A percentile compares a stretch with the other conserved stretches of the same genome.
These are phyloP conservation scores for Morus bassanus DNA, from an alignment of 2,797 vertebrate species.

Conservation along the genomic window DNA sequence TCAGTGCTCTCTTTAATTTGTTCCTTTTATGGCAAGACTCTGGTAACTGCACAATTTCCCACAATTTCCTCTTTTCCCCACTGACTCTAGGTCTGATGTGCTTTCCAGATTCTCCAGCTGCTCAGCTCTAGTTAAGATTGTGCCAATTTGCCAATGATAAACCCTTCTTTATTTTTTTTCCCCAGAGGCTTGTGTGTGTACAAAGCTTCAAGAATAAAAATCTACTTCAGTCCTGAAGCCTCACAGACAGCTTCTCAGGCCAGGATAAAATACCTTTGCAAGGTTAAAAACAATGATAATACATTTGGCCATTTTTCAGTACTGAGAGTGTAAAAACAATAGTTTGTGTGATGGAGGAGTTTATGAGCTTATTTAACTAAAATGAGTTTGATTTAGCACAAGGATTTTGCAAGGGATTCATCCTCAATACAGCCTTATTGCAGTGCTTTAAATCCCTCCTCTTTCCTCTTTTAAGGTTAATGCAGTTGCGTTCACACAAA, in stretches of 20 bases:
- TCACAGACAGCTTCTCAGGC: background rate
- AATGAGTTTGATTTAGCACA: background rate
- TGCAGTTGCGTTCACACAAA: background rate
- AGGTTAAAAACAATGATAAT: background rate
- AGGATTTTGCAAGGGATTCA: background rate
- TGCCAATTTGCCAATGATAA: slow-evolving; percentile 1
- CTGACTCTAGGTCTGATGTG: background rate
- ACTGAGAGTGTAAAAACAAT: background rate
- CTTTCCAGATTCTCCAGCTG: slow-evolving; percentile 10
- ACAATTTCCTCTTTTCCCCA: background rate
- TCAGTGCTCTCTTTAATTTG: background rate
- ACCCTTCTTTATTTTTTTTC: background rate
- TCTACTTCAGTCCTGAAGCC: background rate
- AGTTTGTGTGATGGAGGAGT: background rate
- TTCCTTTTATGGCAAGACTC: background rate
- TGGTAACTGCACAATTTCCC: slow-evolving; percentile 1
- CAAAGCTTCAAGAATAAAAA: background rate
- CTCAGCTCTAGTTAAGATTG: background rate
- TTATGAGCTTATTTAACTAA: slow-evolving; percentile 21
- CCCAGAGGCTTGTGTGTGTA: background rate
- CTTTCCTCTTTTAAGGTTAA: background rate
- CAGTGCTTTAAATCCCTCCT: slow-evolving; percentile 26
- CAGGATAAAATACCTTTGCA: background rate
- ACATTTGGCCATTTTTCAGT: background rate
- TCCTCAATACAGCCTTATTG: background rate